Evolutionary conservation across 2,797 vertebrate species (phyloP).

Genomic region (Peromyscus eremicus): DNA sequence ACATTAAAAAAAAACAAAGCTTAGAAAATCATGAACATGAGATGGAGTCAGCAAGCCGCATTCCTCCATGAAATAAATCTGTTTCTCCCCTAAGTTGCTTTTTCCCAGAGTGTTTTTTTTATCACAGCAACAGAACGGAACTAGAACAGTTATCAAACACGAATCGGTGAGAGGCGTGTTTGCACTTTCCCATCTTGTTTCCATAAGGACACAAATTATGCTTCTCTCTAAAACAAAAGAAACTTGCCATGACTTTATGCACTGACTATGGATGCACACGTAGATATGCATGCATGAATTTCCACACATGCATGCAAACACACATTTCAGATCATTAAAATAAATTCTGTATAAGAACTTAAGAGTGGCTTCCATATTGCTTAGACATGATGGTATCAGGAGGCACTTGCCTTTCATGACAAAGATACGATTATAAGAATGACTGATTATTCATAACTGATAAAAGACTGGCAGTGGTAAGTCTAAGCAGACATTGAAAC

Average conservation of each 20-base stretch:
- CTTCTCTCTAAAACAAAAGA: conserved; percentile 55
- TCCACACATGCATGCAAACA: background rate
- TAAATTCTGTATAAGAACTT: background rate
- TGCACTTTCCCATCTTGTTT: conserved; percentile 56
- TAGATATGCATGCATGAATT: rapidly evolving
- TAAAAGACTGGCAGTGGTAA: conserved; percentile 31
- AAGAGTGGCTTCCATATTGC: background rate
- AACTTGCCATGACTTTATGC: background rate
- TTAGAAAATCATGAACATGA: background rate
- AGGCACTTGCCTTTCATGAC: conserved; percentile 41
- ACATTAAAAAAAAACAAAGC: background rate
- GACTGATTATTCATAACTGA: conserved; percentile 20
- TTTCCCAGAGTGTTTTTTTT: background rate
- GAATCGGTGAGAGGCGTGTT: background rate
- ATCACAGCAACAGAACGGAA: background rate
- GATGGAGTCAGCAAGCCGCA: background rate
- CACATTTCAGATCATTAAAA: background rate
- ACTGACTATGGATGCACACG: background rate
- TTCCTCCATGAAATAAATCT: background rate
- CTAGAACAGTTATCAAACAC: background rate
- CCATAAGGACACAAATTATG: background rate
- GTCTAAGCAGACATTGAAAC: conserved; percentile 62
- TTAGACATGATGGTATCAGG: background rate
- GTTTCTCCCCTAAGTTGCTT: background rate
- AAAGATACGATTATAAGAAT: conserved; percentile 58